Evolutionary conservation across 2,113 vertebrate genomes (phyloP).

Genomic region (Bos indicus): DNA sequence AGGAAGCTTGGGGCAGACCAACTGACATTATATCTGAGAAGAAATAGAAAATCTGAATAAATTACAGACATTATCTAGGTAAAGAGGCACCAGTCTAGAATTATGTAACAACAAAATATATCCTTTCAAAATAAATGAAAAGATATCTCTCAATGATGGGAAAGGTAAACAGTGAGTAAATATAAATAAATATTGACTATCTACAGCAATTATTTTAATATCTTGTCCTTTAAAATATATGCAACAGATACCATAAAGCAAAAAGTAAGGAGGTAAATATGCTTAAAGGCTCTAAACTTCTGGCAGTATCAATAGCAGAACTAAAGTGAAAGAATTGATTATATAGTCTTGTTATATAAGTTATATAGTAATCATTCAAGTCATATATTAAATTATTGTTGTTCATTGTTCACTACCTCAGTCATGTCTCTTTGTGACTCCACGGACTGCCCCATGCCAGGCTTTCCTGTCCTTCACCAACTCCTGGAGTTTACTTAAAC

Average conservation of each 20-base stretch:
- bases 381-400: not conserved
- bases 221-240: not conserved
- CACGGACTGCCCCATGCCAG: not conserved
- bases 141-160: not conserved
- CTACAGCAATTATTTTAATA: not conserved
- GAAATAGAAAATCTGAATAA: not conserved
- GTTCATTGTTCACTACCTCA: not conserved
- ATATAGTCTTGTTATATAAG: not conserved
- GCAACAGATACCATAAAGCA: not conserved
- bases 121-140: not conserved
- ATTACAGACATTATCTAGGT: not conserved
- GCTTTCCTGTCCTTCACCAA: not conserved
- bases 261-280: not conserved
- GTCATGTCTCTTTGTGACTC: not conserved
- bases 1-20: not conserved
- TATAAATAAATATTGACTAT: not conserved
- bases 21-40: not conserved
- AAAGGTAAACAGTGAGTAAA: not conserved
- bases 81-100: not conserved
- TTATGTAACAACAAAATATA: not conserved
- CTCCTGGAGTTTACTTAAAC: not conserved
- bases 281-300: not conserved
- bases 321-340: not conserved
- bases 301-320: not conserved
- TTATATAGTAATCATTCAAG: not conserved